Conservation (phyloP, 2,113 vertebrate genomes). For the Aphyosemion australe region DNA sequence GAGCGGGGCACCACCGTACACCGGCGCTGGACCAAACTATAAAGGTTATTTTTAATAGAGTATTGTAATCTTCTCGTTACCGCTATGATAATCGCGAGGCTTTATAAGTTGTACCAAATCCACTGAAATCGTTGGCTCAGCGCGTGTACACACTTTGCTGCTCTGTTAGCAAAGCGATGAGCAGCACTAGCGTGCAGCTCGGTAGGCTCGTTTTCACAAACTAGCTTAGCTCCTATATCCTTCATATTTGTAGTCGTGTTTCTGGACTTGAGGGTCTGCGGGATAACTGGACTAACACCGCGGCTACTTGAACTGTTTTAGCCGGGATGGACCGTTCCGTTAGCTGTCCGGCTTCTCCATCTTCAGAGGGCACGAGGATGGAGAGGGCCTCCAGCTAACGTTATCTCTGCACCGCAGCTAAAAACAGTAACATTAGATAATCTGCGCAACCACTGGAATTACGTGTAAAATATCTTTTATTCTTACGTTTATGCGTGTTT, state of each 20-base stretch:
- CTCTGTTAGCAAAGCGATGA: conserved; percentile 14
- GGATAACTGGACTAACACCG: not conserved
- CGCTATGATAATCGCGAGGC: not conserved
- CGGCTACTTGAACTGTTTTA: too few species aligned
- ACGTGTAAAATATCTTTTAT: too few species aligned
- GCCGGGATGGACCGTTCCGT: conserved; percentile 12
- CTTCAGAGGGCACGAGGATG: conserved; percentile 8
- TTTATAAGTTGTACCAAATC: not conserved
- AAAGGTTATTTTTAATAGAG: conserved; percentile 16
- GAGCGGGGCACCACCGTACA: not conserved
- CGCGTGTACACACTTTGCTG: not conserved
- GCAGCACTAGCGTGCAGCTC: not conserved
- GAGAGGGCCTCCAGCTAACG: conserved; percentile 39
- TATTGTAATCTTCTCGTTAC: too few species aligned
- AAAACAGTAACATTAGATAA: not conserved
- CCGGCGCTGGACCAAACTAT: conserved; percentile 8
- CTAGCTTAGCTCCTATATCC: too few species aligned
- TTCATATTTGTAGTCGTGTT: not conserved
- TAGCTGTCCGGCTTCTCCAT: conserved; percentile 43
- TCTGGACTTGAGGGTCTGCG: too few species aligned
- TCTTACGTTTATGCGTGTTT: not conserved
- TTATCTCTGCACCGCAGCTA: conserved; percentile 12
- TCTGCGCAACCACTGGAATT: not conserved
- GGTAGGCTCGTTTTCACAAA: not conserved
- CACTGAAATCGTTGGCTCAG: conserved; percentile 15